A percentile compares a stretch with the other conserved stretches of the same genome.
Conservation (phyloP, 2,888 invertebrate genomes). For the Thysanoteuthis rhombus region DNA sequence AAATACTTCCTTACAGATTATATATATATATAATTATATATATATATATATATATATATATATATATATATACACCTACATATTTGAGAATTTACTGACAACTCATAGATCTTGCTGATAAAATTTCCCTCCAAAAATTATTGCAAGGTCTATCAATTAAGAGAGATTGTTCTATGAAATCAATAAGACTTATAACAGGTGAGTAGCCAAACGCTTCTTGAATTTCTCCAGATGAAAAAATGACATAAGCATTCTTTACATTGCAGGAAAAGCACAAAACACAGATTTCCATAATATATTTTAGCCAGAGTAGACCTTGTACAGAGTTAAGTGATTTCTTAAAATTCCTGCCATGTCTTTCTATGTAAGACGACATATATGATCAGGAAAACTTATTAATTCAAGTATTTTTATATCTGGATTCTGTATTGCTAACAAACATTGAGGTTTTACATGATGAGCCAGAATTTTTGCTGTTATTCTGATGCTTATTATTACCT, state of each 20-base stretch:
- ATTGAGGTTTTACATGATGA: neutral
- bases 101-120: too few species aligned
- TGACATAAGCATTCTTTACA: neutral
- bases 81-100: too few species aligned
- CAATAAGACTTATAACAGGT: neutral
- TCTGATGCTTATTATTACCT: neutral
- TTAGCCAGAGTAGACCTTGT: neutral
- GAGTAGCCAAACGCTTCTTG: neutral
- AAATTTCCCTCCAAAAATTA: too few species aligned
- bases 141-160: too few species aligned
- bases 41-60: too few species aligned
- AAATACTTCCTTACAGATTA: too few species aligned
- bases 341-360: neutral
- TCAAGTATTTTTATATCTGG: neutral
- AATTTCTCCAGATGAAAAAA: neutral
- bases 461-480: neutral
- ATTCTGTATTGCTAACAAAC: neutral
- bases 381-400: neutral
- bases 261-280: neutral
- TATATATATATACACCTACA: too few species aligned
- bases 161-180: too few species aligned
- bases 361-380: neutral
- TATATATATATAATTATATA: too few species aligned
- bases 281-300: neutral
- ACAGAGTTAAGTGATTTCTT: neutral